Evolutionary conservation across 2,888 invertebrate species (phyloP), one percentile per base, ranked within the genome.

Genomic region (Himalopsyche japonica): DNA sequence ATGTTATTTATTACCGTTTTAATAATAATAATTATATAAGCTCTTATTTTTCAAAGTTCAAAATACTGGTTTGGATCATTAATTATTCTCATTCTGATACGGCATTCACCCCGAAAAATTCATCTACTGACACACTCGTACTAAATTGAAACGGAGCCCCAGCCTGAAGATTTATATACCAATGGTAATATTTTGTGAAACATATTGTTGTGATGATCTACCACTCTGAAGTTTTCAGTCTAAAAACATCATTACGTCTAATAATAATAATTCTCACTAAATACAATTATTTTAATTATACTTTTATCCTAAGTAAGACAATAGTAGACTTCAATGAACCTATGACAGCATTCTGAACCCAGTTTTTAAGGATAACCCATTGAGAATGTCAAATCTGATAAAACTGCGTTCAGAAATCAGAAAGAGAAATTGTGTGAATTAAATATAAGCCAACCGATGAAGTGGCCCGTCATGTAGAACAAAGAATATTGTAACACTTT

Each of bases 21-120:
- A 27, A 70, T 27, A 27, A 64, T 64, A 64, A 70, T 70, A 85
- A 84, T 86, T 80, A 84, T 84, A 86, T 87, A 87, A 87, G 87
- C 87, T 87, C 87, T 87, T 84, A 84, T 70, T 87, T 87, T 86
- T 83, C 83, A 79, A 83, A 77, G 84, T 87, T 87, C 84, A 86
- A 85, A 87, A 87, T 87, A 86, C 86, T 87, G 86, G 80, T 84
- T 79, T 86, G 86, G 86, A 86, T 86, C 80, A 49, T 64, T 57
- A 27, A 70, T 43, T 43, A 81, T 82, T 84, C 76, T 82, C 82
- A 84, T 82, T 79, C 84, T 82, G 81, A 79, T 81, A 82, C 81
- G 84, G 79, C 84, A 82, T 79, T 82, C 84, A 81, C 48, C 64
- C 77, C 37, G 32, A 18, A 76, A 80, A 30, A 76, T 82, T 78